Conservation (phyloP, 2,888 invertebrate species). For the Diarsia brunnea region DNA sequence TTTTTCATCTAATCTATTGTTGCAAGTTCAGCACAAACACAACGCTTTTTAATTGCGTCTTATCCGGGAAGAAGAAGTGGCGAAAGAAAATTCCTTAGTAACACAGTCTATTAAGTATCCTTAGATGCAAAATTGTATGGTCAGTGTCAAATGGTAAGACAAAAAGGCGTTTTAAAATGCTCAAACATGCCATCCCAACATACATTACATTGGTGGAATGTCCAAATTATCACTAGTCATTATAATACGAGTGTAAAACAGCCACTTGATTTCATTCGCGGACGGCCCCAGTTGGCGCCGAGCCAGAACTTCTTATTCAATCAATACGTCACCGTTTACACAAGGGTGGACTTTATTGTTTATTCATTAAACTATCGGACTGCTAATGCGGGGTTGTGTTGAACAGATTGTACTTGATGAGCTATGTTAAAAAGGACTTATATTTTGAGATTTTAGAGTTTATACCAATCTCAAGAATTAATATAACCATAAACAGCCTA, state of each 20-base stretch:
- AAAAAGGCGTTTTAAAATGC: too few species aligned
- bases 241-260: conserved; percentile 69
- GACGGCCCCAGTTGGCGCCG: conserved; percentile 66
- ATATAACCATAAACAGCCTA: too few species aligned
- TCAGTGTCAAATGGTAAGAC: too few species aligned
- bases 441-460: not conserved
- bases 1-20: too few species aligned
- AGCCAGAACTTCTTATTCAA: conserved; percentile 74
- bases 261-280: conserved; percentile 70
- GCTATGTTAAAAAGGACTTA: not conserved
- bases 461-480: not conserved
- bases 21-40: too few species aligned
- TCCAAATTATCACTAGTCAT: conserved; percentile 50
- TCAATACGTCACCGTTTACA: conserved; percentile 68
- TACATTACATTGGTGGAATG: conserved; percentile 11
- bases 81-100: too few species aligned
- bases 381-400: not conserved
- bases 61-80: too few species aligned
- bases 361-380: not conserved
- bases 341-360: conserved; percentile 20
- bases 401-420: not conserved
- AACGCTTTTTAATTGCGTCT: too few species aligned
- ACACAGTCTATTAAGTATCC: too few species aligned
- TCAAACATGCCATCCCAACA: conserved; percentile 1
- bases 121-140: too few species aligned